Conservation (phyloP, 2,888 invertebrate species). For the Erebia palarica region DNA sequence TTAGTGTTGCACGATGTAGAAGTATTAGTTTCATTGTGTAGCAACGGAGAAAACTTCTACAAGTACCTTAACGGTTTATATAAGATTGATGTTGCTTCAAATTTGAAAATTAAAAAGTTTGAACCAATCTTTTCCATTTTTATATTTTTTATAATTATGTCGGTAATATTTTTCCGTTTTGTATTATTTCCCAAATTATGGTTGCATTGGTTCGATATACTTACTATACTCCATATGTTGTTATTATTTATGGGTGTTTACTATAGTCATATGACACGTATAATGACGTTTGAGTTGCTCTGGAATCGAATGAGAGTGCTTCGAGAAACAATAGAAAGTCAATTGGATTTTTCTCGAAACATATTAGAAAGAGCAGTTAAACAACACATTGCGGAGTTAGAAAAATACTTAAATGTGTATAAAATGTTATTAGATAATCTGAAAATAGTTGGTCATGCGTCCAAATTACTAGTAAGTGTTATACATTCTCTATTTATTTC, state of each 20-base stretch:
- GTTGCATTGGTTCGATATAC: not conserved
- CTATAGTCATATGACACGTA: conserved; percentile 10
- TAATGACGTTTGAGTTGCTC: conserved; percentile 25
- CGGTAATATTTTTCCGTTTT: not conserved
- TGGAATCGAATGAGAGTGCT: conserved; percentile 23
- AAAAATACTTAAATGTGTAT: conserved; percentile 15
- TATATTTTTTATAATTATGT: not conserved
- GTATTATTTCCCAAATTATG: not conserved
- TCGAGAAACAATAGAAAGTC: conserved; percentile 14
- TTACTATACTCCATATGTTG: not conserved
- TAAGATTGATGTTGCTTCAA: not conserved
- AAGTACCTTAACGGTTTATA: conserved; percentile 10
- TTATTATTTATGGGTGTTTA: not conserved
- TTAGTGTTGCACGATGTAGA: conserved; percentile 1
- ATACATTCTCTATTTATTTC: not conserved
- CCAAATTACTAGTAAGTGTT: conserved; percentile 24
- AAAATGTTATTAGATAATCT: conserved; percentile 23
- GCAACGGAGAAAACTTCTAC: conserved; percentile 22
- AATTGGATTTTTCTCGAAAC: not conserved
- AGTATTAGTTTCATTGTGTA: conserved; percentile 14
- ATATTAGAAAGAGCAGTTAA: not conserved
- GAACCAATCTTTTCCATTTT: not conserved
- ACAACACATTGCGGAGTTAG: conserved; percentile 6
- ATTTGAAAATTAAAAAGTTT: conserved; percentile 13
- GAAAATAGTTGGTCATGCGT: conserved; percentile 2